phyloP scores from a whole-genome alignment of 2,113 vertebrate species.

The Cephalopterus ornatus region DNA sequence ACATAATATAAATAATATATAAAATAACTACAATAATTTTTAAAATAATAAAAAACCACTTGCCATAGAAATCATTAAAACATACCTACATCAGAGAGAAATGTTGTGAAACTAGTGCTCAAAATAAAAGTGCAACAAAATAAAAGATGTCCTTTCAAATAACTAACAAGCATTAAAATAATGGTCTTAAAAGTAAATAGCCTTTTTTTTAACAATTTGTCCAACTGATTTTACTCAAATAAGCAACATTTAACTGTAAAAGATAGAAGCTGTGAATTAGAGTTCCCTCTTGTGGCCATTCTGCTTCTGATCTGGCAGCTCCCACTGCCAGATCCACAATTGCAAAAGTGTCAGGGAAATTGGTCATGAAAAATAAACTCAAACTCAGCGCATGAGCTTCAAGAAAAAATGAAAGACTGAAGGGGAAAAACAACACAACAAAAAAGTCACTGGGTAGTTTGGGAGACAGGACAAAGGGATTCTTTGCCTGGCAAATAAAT shows the following conservation, averaged over 20 bases:
- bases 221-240: background rate
- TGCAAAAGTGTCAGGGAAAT: accelerated
- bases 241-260: background rate
- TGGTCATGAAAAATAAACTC: background rate
- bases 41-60: background rate
- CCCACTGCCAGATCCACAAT: background rate
- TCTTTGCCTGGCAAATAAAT: background rate
- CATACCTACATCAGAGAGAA: background rate
- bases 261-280: background rate
- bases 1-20: too few relatives aligned
- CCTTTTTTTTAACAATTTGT: background rate
- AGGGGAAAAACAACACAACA: background rate
- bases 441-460: accelerated
- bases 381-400: background rate
- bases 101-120: background rate
- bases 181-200: background rate
- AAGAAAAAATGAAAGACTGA: background rate
- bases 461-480: background rate
- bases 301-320: too few relatives aligned
- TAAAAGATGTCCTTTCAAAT: background rate
- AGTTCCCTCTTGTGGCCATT: slow-evolving; percentile 65
- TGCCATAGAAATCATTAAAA: background rate
- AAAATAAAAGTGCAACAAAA: too few relatives aligned
- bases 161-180: background rate
- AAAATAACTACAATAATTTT: too few relatives aligned